Conservation (phyloP, 2,888 invertebrate genomes). For the Pilophorus perplexus region DNA sequence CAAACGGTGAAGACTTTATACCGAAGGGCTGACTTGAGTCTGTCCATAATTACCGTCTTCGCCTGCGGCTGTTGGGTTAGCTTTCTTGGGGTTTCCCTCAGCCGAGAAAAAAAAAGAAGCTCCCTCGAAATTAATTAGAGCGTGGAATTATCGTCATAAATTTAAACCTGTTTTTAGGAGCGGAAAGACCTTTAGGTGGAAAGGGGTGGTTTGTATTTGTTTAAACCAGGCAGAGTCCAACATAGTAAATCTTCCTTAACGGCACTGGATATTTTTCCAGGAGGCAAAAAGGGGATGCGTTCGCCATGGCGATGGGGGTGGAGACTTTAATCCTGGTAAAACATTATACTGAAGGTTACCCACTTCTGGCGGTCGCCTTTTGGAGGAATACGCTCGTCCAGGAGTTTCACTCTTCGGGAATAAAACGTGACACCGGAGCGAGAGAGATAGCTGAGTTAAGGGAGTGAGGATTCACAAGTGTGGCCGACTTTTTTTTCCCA, state of each 20-base stretch:
- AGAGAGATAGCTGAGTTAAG: not conserved
- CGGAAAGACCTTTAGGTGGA: slow-evolving; percentile 5
- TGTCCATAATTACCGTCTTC: not conserved
- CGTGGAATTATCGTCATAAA: slow-evolving; percentile 30
- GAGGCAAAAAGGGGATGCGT: slow-evolving; percentile 4
- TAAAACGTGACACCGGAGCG: slow-evolving; percentile 25
- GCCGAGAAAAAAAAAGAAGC: not conserved
- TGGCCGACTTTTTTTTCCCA: not conserved
- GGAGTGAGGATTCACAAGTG: slow-evolving; percentile 11
- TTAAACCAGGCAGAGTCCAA: slow-evolving; percentile 28
- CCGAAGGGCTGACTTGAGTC: too few species aligned
- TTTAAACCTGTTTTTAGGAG: slow-evolving; percentile 30
- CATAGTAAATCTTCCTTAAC: slow-evolving; percentile 36
- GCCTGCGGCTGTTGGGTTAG: not conserved
- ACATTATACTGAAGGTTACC: slow-evolving; percentile 35
- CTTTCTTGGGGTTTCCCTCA: slow-evolving; percentile 4
- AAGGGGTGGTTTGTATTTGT: slow-evolving; percentile 28
- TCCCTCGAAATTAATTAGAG: slow-evolving; percentile 18
- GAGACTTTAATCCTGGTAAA: slow-evolving; percentile 32
- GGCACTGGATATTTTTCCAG: slow-evolving; percentile 22
- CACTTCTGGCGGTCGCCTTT: slow-evolving; percentile 18
- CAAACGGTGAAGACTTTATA: too few species aligned
- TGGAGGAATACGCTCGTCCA: not conserved
- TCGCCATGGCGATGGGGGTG: not conserved
- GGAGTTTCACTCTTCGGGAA: not conserved